Conservation (phyloP, 2,888 invertebrate species). For the Meteorus cinctellus region DNA sequence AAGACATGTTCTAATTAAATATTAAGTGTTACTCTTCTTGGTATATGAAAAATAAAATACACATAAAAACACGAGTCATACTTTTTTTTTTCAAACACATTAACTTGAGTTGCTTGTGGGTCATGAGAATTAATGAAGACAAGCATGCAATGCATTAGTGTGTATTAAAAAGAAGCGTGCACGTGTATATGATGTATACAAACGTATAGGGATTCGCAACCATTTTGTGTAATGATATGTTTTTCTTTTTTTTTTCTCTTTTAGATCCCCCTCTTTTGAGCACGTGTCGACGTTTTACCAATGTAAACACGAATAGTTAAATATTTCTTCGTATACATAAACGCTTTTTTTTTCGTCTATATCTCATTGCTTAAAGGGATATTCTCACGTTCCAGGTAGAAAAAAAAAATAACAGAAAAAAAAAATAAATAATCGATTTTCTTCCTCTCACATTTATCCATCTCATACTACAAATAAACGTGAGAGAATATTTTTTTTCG, state of each 20-base stretch:
- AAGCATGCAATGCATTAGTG: conserved; percentile 69
- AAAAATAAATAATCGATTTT: too few relatives aligned
- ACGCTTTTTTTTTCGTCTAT: neutral
- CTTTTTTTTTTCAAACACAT: conserved; percentile 22
- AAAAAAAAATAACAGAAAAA: too few relatives aligned
- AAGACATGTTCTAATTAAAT: neutral
- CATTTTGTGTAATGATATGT: conserved; percentile 2
- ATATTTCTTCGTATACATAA: neutral
- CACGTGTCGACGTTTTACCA: conserved; percentile 49
- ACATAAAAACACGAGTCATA: neutral
- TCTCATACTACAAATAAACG: too few relatives aligned
- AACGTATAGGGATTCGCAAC: neutral
- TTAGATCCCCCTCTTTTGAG: conserved; percentile 16
- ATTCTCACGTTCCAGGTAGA: too few relatives aligned
- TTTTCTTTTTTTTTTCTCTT: neutral
- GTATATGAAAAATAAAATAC: neutral
- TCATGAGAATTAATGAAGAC: conserved; percentile 68
- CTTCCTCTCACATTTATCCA: too few relatives aligned
- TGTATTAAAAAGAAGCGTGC: conserved; percentile 60
- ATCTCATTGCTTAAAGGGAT: too few relatives aligned
- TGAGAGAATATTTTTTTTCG: too few relatives aligned
- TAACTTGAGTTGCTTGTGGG: conserved; percentile 23
- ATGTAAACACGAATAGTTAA: conserved; percentile 29
- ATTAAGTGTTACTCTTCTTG: too few relatives aligned
- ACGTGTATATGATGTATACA: neutral